Base-by-base conservation (phyloP, 1,140 invertebrate species). In the Drosophila neocordata region DNA sequence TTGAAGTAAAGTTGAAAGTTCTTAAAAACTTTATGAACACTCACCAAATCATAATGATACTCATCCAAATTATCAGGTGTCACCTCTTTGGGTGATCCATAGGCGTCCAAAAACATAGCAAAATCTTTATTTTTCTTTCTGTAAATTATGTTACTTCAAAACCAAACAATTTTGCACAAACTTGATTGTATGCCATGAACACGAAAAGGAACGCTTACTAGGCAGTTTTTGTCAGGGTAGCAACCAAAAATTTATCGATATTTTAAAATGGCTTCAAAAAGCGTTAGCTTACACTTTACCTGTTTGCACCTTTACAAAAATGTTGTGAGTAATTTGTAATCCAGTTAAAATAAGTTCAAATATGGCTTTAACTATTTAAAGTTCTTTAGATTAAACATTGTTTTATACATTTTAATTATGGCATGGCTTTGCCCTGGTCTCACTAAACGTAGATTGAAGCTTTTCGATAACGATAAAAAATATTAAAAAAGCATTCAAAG, bases 1-100 rank as follows among this genome's bases (percentile, higher is more conserved):
- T 38, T 20, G 15, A 2, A 6, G 4, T n/a, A 6, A 7, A 12
- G 8, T 6, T 6, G 1, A 1, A 4, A 7, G 1, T 31, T 1
- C n/a, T n/a, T n/a, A n/a, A n/a, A n/a, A n/a, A n/a, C n/a, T n/a
- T n/a, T n/a, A n/a, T 34, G 3, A 12, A 13, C 4, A 5, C 63
- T 64, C 27, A 84, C 80, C 81, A 80, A n/a, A 56, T 85, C 38
- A 11, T 77, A 80, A 1, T 48, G 0, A 53, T 84, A 84, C 1
- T 65, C 73, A 15, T 71, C 18, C 18, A 74, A 48, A 48, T 62
- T 84, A 1, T 67, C 72, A 1, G 52, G n/a, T 15, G 76, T 83
- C 48, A 84, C 68, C n/a, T 83, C 80, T n/a, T 51, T 76, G 48
- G 80, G 80, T 1, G 18, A 13, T 9, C 80, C 80, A 52, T 56